phyloP scores from a whole-genome alignment of 2,113 vertebrate species.

The Platanista minor region DNA sequence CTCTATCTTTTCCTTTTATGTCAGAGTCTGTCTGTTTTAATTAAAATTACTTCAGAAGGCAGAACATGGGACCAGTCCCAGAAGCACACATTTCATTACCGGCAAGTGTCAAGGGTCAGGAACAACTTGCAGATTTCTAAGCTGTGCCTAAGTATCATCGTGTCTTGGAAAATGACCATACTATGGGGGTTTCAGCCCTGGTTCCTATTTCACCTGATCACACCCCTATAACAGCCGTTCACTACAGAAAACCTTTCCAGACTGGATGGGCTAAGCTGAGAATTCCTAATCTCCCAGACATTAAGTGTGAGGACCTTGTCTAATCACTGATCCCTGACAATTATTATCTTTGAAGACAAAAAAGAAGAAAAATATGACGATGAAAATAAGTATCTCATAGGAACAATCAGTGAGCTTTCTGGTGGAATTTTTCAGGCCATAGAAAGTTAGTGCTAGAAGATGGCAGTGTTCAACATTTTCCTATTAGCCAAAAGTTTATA shows the following conservation, averaged over 20 bases:
- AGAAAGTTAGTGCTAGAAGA: neutral
- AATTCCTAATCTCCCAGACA: neutral
- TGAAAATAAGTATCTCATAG: neutral
- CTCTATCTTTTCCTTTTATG: neutral
- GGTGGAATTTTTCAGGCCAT: neutral
- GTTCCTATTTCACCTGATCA: neutral
- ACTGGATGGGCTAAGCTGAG: neutral
- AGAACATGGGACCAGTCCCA: neutral
- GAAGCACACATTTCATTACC: neutral
- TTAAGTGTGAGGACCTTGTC: neutral
- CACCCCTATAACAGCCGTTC: neutral
- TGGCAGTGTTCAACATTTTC: neutral
- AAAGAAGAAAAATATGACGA: neutral
- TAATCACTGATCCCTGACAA: neutral
- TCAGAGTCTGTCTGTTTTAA: neutral
- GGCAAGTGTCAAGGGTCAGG: neutral
- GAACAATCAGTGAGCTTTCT: neutral
- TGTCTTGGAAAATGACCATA: neutral
- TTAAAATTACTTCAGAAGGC: neutral
- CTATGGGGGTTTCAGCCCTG: neutral
- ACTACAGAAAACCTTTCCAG: neutral
- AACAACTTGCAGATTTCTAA: neutral
- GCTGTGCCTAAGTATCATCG: neutral
- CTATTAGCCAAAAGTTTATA: neutral
- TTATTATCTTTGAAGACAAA: neutral